Conservation (phyloP, 2,888 invertebrate species). For the Creontiades dilutus region DNA sequence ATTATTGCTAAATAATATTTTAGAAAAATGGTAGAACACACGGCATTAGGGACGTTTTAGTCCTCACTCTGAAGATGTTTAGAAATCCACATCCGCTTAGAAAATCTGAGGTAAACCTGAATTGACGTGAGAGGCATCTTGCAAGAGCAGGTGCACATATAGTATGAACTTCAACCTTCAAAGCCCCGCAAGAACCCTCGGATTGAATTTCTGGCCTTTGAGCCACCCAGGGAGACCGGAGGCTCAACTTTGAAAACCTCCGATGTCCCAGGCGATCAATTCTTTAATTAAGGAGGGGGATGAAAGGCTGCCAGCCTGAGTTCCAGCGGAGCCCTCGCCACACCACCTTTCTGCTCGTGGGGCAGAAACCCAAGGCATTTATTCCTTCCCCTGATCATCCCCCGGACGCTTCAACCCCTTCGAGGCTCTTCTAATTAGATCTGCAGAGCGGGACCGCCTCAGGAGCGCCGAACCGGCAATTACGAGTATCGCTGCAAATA, state of each 20-base stretch:
- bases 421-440: conserved; percentile 19
- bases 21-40: no score
- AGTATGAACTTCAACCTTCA: conserved; percentile 21
- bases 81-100: no score
- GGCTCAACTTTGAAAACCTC: conserved; percentile 29
- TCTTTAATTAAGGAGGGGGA: conserved; percentile 62
- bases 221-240: neutral
- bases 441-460: neutral
- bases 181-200: neutral
- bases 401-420: neutral
- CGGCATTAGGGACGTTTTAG: no score
- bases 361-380: conserved; percentile 18
- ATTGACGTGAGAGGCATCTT: no score
- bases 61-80: no score
- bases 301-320: conserved; percentile 38
- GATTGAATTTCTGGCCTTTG: conserved; percentile 40
- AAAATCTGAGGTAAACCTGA: no score
- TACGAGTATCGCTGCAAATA: conserved; percentile 6
- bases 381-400: conserved; percentile 11
- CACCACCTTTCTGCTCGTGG: neutral
- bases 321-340: neutral
- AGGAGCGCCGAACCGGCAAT: conserved; percentile 20
- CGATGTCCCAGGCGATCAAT: conserved; percentile 51
- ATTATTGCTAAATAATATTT: no score
- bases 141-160: neutral